Base-by-base conservation (phyloP, 2,888 invertebrate genomes). In the Lepetodrilus schrolli region DNA sequence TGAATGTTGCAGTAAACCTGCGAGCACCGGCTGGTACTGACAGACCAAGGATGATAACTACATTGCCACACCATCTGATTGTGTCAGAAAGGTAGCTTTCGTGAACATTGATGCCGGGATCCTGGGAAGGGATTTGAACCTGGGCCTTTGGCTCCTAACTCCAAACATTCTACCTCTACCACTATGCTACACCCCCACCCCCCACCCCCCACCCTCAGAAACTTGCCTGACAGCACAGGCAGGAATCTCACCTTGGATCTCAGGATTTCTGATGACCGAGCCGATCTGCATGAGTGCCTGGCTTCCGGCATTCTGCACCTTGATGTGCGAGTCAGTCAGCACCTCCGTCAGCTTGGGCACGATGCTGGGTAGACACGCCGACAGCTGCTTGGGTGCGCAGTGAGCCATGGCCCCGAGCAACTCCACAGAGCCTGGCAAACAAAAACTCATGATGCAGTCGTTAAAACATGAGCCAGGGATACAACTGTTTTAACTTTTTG, bases 321-420 rank as follows among this genome's bases (percentile, higher is more conserved):
- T 96, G 87, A 96, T 95, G 90, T 99, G 99, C 0, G 99, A 98
- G 92, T 99, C 99, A 78, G 97, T 96, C 68, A 99, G 93, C 38
- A 98, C 96, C 91, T 98, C 98, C 79, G 98, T 98, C 47, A 99
- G 93, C 88, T 97, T 97, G 20, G 99, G 99, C 76, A 99, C 99
- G 90, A 99, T 99, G 90, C 95, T 96, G 1, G 99, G 99, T 84
- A 99, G 92, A 90, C 99, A 99, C 0, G 98, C 97, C 3, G 98
- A 98, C 78, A 99, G 92, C 91, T 99, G 99, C 90, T 98, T 98
- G 0, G 99, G 99, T 0, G 99, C 99, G 91, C 99, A 99, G 92
- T 95, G 98, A 0, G 99, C 98, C 98, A 99, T 99, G 10, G 98
- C 96, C 8, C 99, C 98, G 30, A 99, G 92, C 71, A 99, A 92